phyloP scores from a whole-genome alignment of 2,113 vertebrate genomes.

The Colistium nudipinnis region DNA sequence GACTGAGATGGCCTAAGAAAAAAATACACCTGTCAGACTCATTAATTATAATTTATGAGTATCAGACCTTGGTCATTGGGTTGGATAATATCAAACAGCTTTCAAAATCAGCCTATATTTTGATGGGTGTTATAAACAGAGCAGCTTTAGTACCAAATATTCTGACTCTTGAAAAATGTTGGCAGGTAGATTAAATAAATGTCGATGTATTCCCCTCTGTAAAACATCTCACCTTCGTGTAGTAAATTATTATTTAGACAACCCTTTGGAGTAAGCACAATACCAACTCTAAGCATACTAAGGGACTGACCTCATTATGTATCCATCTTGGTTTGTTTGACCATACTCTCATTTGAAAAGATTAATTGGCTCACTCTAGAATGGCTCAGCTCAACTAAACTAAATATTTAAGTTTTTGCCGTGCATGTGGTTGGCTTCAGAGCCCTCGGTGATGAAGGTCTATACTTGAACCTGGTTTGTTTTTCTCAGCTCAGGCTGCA shows the following conservation, averaged over 20 bases:
- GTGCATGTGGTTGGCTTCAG: conserved; percentile 24
- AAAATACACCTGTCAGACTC: conserved; percentile 21
- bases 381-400: conserved; percentile 25
- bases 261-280: neutral
- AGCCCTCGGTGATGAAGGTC: conserved; percentile 1
- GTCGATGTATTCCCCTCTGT: too few relatives aligned
- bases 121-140: conserved; percentile 6
- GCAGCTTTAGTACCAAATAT: neutral
- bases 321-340: conserved; percentile 49
- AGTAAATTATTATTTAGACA: neutral
- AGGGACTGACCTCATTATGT: conserved; percentile 4
- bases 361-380: conserved; percentile 35
- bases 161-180: neutral
- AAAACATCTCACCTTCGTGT: too few relatives aligned
- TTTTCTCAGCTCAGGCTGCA: conserved; percentile 22
- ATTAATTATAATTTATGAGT: conserved; percentile 43
- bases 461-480: conserved; percentile 15
- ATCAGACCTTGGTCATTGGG: conserved; percentile 17
- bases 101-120: conserved; percentile 13
- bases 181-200: neutral
- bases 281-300: conserved; percentile 2
- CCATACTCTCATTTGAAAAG: conserved; percentile 45
- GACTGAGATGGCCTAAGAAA: neutral
- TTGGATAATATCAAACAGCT: conserved; percentile 34
- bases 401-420: conserved; percentile 62